These are phyloP conservation scores for Masnerella sp. DNA, from an alignment of 2,888 invertebrate genomes.

Conservation along the genomic window DNA sequence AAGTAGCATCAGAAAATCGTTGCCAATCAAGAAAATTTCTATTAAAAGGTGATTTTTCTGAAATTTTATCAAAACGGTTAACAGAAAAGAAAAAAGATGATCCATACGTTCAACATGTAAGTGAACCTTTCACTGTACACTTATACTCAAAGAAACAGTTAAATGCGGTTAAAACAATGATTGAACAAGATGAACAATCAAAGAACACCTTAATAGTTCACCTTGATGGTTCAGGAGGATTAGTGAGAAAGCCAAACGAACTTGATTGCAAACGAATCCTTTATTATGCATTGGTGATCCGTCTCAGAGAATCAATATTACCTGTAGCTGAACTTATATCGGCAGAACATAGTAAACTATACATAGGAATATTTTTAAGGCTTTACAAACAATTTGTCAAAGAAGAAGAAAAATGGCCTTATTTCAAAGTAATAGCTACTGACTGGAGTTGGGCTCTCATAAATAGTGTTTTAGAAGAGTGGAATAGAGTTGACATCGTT, in stretches of 20 bases:
- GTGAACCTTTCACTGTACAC: too few species aligned
- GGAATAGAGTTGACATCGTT: slow-evolving; percentile 3
- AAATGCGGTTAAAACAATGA: slow-evolving; percentile 1
- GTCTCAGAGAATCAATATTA: slow-evolving; percentile 1
- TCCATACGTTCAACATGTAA: too few species aligned
- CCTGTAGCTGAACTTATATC: slow-evolving; percentile 19
- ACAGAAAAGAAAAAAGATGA: too few species aligned
- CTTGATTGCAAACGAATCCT: slow-evolving; percentile 8
- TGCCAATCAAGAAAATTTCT: too few species aligned
- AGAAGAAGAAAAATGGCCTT: slow-evolving; percentile 1
- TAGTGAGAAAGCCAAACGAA: slow-evolving; percentile 4
- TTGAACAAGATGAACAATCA: not conserved
- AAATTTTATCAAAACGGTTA: too few species aligned
- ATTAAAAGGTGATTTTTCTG: too few species aligned
- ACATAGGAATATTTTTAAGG: slow-evolving; percentile 1
- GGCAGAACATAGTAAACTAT: slow-evolving; percentile 5
- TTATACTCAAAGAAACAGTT: not conserved
- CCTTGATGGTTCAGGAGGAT: slow-evolving; percentile 16
- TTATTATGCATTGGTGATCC: slow-evolving; percentile 7
- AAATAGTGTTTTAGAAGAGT: not conserved
- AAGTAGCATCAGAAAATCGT: too few species aligned
- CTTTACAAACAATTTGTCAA: not conserved
- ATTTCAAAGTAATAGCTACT: not conserved
- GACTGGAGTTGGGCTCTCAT: slow-evolving; percentile 10
- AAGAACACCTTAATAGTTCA: not conserved